phyloP scores from a whole-genome alignment of 2,113 vertebrate species.

The Dasyurus viverrinus region DNA sequence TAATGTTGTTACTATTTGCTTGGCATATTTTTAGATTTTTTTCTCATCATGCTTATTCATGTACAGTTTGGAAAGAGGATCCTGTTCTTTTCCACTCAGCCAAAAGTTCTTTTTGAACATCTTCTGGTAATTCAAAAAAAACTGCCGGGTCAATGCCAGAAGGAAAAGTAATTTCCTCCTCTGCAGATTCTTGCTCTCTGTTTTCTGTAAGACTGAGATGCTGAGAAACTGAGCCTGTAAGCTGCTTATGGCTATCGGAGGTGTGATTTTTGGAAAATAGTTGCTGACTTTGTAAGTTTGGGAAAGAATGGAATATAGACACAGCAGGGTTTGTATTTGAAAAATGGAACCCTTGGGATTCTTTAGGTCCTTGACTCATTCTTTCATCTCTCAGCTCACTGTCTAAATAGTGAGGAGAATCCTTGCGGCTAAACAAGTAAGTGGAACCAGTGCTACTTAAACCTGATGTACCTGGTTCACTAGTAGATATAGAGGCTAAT shows the following conservation, averaged over 20 bases:
- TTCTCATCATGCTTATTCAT: slow-evolving; percentile 68
- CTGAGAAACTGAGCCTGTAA: neutral
- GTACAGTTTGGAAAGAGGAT: slow-evolving; percentile 68
- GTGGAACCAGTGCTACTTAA: neutral
- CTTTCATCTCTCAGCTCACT: slow-evolving; percentile 8
- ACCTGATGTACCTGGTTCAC: neutral
- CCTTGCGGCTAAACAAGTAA: neutral
- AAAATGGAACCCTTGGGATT: slow-evolving; percentile 38
- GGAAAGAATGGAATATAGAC: slow-evolving; percentile 55
- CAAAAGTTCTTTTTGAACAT: slow-evolving; percentile 88
- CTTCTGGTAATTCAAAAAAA: slow-evolving; percentile 90
- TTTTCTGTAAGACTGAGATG: neutral
- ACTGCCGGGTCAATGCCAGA: slow-evolving; percentile 86
- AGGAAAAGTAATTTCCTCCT: slow-evolving; percentile 77
- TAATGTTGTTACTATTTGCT: slow-evolving; percentile 61
- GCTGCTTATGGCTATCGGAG: slow-evolving; percentile 13
- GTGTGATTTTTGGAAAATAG: neutral
- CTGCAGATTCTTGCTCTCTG: slow-evolving; percentile 14
- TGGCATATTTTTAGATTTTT: slow-evolving; percentile 53
- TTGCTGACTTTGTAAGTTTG: slow-evolving; percentile 54
- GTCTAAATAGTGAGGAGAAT: slow-evolving; percentile 16
- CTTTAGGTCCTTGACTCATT: slow-evolving; percentile 9
- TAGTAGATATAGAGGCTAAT: neutral
- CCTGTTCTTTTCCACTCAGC: slow-evolving; percentile 87
- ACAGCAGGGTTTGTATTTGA: slow-evolving; percentile 12